Conservation (phyloP, 2,888 invertebrate species). For the Macroteleia sp. region DNA sequence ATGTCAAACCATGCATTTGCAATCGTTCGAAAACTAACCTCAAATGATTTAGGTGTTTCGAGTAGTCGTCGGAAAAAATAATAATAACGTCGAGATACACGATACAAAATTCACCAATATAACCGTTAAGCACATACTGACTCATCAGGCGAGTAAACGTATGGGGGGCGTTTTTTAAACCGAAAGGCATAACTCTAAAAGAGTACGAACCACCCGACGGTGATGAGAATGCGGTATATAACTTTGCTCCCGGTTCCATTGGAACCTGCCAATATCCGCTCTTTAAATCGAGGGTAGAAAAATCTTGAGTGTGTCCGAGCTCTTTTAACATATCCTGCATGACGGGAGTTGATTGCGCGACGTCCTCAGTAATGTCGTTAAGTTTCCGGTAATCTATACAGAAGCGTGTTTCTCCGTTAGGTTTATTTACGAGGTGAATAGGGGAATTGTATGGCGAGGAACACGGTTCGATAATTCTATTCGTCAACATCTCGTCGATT, state of each 20-base stretch:
- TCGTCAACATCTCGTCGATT: too few relatives aligned
- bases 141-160: slow-evolving; percentile 73
- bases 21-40: slow-evolving; percentile 62
- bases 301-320: slow-evolving; percentile 68
- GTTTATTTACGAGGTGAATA: slow-evolving; percentile 55
- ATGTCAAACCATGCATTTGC: slow-evolving; percentile 42
- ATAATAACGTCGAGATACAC: slow-evolving; percentile 75
- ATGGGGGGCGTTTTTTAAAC: slow-evolving; percentile 24
- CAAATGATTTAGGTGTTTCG: slow-evolving; percentile 64
- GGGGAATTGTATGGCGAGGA: slow-evolving; percentile 37
- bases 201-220: not conserved
- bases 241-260: slow-evolving; percentile 38
- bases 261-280: slow-evolving; percentile 75
- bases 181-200: slow-evolving; percentile 69
- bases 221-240: slow-evolving; percentile 9
- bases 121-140: slow-evolving; percentile 61
- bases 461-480: too few relatives aligned
- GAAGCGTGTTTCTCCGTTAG: slow-evolving; percentile 55
- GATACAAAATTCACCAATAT: slow-evolving; percentile 53
- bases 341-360: slow-evolving; percentile 49
- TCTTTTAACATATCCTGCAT: slow-evolving; percentile 67
- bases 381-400: slow-evolving; percentile 59
- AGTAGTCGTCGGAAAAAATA: slow-evolving; percentile 55
- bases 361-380: slow-evolving; percentile 56
- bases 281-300: slow-evolving; percentile 55